Conservation (phyloP, 2,797 vertebrate species). For the Alauda arvensis region DNA sequence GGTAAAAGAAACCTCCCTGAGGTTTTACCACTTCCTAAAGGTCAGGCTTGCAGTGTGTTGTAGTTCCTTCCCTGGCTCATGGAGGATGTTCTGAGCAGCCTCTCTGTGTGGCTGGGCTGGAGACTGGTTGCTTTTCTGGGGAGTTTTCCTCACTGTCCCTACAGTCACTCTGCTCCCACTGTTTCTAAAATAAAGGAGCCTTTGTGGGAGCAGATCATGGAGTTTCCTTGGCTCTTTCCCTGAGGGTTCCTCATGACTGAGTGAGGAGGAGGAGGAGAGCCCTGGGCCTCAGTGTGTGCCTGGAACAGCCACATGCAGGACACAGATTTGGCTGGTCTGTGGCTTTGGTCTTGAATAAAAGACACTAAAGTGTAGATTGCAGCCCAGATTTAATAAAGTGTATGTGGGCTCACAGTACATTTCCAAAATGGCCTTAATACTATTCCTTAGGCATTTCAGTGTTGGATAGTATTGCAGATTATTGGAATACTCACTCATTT, state of each 20-base stretch:
- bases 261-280: not conserved
- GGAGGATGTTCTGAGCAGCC: not conserved
- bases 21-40: not conserved
- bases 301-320: not conserved
- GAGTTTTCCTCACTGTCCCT: not conserved
- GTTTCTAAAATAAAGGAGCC: not conserved
- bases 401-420: not conserved
- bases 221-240: not conserved
- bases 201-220: not conserved
- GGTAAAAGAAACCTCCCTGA: not conserved
- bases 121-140: not conserved
- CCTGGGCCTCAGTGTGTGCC: not conserved
- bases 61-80: not conserved
- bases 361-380: not conserved
- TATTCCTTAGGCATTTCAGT: not conserved
- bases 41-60: not conserved
- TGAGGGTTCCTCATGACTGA: not conserved
- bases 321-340: not conserved
- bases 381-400: not conserved
- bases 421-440: not conserved
- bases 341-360: not conserved
- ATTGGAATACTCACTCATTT: not conserved
- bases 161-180: not conserved
- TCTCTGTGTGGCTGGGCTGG: not conserved
- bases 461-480: not conserved